phyloP scores from a whole-genome alignment of 2,888 invertebrate genomes.

The Dastarcus helophoroides region DNA sequence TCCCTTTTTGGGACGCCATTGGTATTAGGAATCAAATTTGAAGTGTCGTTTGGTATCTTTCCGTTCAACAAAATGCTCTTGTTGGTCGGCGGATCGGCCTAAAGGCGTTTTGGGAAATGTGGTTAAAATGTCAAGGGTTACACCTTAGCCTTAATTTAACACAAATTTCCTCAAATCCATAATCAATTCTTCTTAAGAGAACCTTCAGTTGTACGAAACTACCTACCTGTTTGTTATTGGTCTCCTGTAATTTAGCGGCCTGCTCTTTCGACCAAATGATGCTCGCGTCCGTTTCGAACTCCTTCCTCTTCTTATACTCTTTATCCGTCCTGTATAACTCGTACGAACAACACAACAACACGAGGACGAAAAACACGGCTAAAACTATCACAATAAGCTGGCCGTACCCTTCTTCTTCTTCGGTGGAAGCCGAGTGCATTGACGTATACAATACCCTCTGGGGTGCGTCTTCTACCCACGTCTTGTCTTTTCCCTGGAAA shows the following conservation, averaged over 20 bases:
- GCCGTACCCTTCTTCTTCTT: slow-evolving; percentile 65
- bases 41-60: slow-evolving; percentile 25
- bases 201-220: no score
- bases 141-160: no score
- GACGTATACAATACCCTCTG: slow-evolving; percentile 64
- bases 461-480: slow-evolving; percentile 79
- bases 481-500: slow-evolving; percentile 61
- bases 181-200: no score
- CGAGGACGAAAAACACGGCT: slow-evolving; percentile 61
- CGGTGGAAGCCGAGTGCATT: slow-evolving; percentile 57
- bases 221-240: slow-evolving; percentile 19
- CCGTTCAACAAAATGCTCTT: slow-evolving; percentile 23
- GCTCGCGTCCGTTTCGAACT: slow-evolving; percentile 65
- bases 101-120: not conserved
- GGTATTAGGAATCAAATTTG: slow-evolving; percentile 15
- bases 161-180: no score
- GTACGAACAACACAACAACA: slow-evolving; percentile 54
- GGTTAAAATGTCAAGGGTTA: not conserved
- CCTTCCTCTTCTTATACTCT: slow-evolving; percentile 57
- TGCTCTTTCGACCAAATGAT: slow-evolving; percentile 64
- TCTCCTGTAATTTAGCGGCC: slow-evolving; percentile 54
- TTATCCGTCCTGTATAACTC: slow-evolving; percentile 69
- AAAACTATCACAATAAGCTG: slow-evolving; percentile 72
- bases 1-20: slow-evolving; percentile 3
- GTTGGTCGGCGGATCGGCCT: not conserved